phyloP scores from a whole-genome alignment of 2,888 invertebrate species.

The Rhagonycha fulva region DNA sequence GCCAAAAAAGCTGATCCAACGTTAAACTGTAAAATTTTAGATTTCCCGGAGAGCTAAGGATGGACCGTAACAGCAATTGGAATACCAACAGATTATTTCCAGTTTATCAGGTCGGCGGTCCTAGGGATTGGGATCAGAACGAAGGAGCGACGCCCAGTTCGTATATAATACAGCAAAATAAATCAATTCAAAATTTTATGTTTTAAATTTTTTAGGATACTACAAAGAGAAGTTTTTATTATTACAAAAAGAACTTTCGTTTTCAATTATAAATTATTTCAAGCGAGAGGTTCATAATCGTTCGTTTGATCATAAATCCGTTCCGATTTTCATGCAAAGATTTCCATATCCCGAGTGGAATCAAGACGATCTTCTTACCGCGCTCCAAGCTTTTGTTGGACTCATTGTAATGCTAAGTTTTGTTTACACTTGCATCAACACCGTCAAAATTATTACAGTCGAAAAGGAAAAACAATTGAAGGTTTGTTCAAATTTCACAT shows the following conservation, averaged over 20 bases:
- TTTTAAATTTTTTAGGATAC: slow-evolving; percentile 57
- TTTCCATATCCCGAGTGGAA: slow-evolving; percentile 77
- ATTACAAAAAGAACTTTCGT: slow-evolving; percentile 60
- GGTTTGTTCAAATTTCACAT: slow-evolving; percentile 52
- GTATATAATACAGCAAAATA: background rate
- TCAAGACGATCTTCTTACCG: slow-evolving; percentile 67
- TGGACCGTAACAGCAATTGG: slow-evolving; percentile 60
- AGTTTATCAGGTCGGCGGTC: slow-evolving; percentile 36
- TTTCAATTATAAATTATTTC: slow-evolving; percentile 38
- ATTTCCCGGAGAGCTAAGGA: slow-evolving; percentile 66
- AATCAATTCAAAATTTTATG: background rate
- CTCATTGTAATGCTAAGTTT: slow-evolving; percentile 80
- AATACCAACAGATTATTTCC: slow-evolving; percentile 65
- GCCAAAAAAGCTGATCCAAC: background rate
- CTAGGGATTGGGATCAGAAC: slow-evolving; percentile 23
- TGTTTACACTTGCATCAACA: slow-evolving; percentile 78
- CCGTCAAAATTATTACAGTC: slow-evolving; percentile 71
- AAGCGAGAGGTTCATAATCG: slow-evolving; percentile 7
- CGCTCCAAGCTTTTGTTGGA: slow-evolving; percentile 70
- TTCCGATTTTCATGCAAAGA: slow-evolving; percentile 61
- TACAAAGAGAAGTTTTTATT: slow-evolving; percentile 68
- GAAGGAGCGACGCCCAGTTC: slow-evolving; percentile 33
- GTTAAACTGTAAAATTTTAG: slow-evolving; percentile 33
- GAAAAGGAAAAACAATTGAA: slow-evolving; percentile 79
- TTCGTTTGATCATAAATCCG: slow-evolving; percentile 3